A percentile compares a stretch with the other conserved stretches of the same genome.
Evolutionary conservation across 2,888 invertebrate genomes (phyloP).

Genomic region (Venustoraphidia nigricollis): DNA sequence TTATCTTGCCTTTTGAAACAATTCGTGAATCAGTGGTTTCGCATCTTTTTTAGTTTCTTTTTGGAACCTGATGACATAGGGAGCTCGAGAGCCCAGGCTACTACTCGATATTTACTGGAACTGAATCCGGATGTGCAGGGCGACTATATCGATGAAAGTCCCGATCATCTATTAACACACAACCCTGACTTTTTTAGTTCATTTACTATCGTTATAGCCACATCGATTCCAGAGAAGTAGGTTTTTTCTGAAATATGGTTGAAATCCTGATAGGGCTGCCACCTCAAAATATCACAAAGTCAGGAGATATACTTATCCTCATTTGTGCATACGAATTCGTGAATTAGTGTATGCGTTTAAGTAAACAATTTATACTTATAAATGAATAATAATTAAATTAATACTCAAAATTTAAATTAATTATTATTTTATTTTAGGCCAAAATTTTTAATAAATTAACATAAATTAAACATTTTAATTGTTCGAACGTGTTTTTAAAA

Average conservation of each 20-base stretch:
- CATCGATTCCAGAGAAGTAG: constrained; percentile 56
- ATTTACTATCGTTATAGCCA: constrained; percentile 77
- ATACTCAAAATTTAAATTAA: no score
- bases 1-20: background rate
- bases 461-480: no score
- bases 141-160: constrained; percentile 79
- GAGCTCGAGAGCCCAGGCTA: constrained; percentile 67
- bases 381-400: no score
- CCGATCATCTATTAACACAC: constrained; percentile 68
- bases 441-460: no score
- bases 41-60: constrained; percentile 57
- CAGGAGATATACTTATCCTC: no score
- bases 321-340: no score
- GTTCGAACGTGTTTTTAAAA: no score
- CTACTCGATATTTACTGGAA: constrained; percentile 70
- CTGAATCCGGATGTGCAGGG: constrained; percentile 88
- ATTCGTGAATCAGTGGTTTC: constrained; percentile 1
- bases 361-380: no score
- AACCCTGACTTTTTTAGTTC: constrained; percentile 78
- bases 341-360: no score
- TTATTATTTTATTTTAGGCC: no score
- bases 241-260: constrained; percentile 15
- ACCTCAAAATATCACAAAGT: no score
- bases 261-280: no score
- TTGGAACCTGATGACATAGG: constrained; percentile 69